A percentile compares a stretch with the other conserved stretches of the same genome.
Conservation (phyloP, 2,888 invertebrate genomes). For the Disparrhopalites patrizii region DNA sequence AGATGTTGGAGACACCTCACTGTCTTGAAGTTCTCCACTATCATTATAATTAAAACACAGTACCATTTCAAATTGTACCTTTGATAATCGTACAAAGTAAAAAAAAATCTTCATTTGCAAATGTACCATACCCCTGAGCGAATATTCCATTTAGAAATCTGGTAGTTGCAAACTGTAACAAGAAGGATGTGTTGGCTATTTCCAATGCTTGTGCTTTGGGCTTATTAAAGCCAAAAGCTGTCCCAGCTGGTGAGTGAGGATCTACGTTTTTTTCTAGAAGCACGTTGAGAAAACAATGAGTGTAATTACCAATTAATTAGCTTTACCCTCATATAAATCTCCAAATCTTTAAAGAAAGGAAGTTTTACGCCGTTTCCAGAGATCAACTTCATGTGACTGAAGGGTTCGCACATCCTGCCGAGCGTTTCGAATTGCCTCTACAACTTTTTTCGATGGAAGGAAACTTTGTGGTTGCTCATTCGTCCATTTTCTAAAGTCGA, state of each 20-base stretch:
- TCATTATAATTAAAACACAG: background rate
- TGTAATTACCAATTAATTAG: background rate
- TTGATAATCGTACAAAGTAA: background rate
- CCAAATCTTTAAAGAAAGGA: too few relatives aligned
- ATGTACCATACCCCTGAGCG: conserved; percentile 29
- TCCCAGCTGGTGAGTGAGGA: conserved; percentile 53
- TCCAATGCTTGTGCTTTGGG: conserved; percentile 54
- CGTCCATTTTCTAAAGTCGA: conserved; percentile 52
- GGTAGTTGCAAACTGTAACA: conserved; percentile 55
- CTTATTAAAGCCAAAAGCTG: conserved; percentile 54
- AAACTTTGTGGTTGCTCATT: conserved; percentile 47
- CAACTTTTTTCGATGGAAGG: conserved; percentile 51
- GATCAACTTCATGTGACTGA: conserved; percentile 51
- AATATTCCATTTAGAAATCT: conserved; percentile 52
- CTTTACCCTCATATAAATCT: background rate
- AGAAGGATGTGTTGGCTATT: conserved; percentile 55
- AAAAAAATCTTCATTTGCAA: background rate
- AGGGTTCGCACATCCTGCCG: conserved; percentile 52
- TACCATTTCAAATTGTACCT: background rate
- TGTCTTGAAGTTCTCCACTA: conserved; percentile 50
- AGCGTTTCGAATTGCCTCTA: conserved; percentile 53
- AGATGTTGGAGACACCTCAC: conserved; percentile 49
- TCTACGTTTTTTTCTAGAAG: conserved; percentile 49
- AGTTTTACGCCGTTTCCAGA: conserved; percentile 48
- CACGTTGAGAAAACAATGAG: background rate